Conservation (phyloP, 1,140 invertebrate species). For the Teleogryllus occipitalis region DNA sequence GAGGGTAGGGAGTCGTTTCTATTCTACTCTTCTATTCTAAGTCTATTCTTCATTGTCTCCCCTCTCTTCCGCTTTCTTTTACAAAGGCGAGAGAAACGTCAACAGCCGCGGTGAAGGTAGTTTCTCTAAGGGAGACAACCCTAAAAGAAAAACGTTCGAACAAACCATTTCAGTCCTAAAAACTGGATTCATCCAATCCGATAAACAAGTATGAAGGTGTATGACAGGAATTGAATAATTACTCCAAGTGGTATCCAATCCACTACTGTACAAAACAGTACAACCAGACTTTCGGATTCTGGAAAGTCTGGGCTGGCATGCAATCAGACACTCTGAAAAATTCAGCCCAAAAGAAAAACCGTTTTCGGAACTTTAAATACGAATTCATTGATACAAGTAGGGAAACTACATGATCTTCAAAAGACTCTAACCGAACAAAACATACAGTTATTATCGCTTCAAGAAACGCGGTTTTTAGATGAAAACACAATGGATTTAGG, state of each 20-base stretch:
- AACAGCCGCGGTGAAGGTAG: not conserved
- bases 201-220: constrained; percentile 9
- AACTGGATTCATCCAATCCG: not conserved
- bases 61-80: no score
- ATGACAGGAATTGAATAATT: not conserved
- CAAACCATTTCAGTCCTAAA: constrained; percentile 13
- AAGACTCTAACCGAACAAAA: no score
- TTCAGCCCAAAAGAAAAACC: no score
- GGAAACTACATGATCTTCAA: no score
- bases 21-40: no score
- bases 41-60: no score
- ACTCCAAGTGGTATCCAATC: not conserved
- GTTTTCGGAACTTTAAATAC: no score
- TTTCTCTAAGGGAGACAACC: no score
- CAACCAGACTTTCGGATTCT: constrained; percentile 15
- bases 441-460: not conserved
- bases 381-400: no score
- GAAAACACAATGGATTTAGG: constrained; percentile 12
- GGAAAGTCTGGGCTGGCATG: constrained; percentile 11
- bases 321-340: not conserved
- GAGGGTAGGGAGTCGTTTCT: no score
- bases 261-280: not conserved
- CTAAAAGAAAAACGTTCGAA: not conserved
- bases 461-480: not conserved
- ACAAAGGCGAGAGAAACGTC: not conserved